phyloP scores from a whole-genome alignment of 2,888 invertebrate species.

The Nomada lathburiana region DNA sequence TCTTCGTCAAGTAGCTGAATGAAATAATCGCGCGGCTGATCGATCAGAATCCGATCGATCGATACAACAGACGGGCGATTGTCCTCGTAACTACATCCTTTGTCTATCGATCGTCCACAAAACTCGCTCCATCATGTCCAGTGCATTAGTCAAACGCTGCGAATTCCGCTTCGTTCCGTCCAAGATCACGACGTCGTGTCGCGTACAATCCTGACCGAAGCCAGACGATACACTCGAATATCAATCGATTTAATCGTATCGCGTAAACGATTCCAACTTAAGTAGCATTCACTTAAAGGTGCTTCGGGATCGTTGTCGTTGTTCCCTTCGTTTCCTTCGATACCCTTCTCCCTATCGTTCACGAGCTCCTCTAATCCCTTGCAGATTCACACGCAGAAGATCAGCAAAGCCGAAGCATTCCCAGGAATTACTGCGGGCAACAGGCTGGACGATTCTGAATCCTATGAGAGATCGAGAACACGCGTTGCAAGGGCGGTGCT shows the following conservation, averaged over 20 bases:
- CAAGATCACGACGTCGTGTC: slow-evolving; percentile 14
- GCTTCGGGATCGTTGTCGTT: no score
- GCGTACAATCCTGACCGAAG: slow-evolving; percentile 14
- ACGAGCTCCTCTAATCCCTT: no score
- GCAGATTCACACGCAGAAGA: neutral
- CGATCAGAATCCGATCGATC: slow-evolving; percentile 38
- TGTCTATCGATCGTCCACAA: slow-evolving; percentile 52
- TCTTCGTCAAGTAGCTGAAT: no score
- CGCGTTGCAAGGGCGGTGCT: slow-evolving; percentile 77
- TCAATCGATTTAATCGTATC: slow-evolving; percentile 9
- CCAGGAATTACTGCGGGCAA: slow-evolving; percentile 70
- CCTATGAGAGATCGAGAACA: slow-evolving; percentile 83
- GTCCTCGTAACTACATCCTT: slow-evolving; percentile 33
- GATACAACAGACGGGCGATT: slow-evolving; percentile 5
- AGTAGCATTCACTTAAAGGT: no score
- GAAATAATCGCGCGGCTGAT: neutral
- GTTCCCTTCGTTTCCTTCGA: neutral
- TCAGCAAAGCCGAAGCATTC: neutral
- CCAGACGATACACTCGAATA: slow-evolving; percentile 12
- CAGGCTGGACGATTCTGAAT: slow-evolving; percentile 72
- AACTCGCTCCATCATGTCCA: slow-evolving; percentile 57
- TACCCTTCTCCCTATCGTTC: neutral
- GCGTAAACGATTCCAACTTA: slow-evolving; percentile 14
- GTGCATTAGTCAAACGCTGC: slow-evolving; percentile 53
- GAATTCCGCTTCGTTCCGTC: slow-evolving; percentile 22